phyloP scores from a whole-genome alignment of 37 sponge, comb jelly and placozoan species.

The Dysidea cf. avara region DNA sequence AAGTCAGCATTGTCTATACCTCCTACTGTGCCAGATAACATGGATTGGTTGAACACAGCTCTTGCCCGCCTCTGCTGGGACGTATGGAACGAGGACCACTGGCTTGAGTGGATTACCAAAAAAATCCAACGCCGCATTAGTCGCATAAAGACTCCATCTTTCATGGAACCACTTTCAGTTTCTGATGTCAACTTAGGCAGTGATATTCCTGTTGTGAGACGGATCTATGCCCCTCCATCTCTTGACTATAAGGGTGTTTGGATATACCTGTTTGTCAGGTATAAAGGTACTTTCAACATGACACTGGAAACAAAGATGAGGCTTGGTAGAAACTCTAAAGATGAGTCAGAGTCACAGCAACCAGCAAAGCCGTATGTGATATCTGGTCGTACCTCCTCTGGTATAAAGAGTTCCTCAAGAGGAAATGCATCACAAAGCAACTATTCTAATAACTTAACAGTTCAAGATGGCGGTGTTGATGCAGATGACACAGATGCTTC shows the following conservation, averaged over 20 bases:
- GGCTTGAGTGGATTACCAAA: constrained; percentile 59
- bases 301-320: constrained; percentile 81
- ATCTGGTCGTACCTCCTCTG: background rate
- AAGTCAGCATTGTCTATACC: background rate
- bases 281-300: constrained; percentile 79
- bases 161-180: constrained; percentile 64
- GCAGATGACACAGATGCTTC: background rate
- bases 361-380: background rate
- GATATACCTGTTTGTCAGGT: constrained; percentile 71
- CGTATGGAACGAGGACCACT: constrained; percentile 73
- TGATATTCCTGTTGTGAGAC: constrained; percentile 59
- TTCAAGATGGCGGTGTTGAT: no score
- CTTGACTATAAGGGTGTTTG: constrained; percentile 69
- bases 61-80: constrained; percentile 79
- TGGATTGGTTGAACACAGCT: constrained; percentile 72
- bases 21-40: background rate
- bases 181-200: constrained; percentile 73
- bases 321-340: constrained; percentile 7
- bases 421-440: no score
- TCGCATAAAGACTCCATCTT: constrained; percentile 73
- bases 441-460: no score
- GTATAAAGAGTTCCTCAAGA: no score
- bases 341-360: constrained; percentile 7
- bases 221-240: constrained; percentile 22
- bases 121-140: constrained; percentile 64